Base-by-base conservation (phyloP, 1,140 invertebrate genomes). In the Drosophila obscura region DNA sequence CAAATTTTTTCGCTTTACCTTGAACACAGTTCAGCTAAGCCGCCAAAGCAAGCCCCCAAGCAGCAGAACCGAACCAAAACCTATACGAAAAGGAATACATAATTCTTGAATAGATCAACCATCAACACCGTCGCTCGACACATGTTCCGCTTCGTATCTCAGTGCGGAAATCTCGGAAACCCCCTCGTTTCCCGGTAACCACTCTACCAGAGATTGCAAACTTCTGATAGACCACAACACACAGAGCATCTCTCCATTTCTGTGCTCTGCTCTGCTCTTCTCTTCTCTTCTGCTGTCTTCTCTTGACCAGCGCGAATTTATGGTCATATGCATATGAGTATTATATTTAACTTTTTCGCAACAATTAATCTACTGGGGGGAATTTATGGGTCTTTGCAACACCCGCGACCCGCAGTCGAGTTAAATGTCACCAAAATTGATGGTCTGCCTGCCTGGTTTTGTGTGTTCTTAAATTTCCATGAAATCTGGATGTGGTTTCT, bases 1-100 rank as follows among this genome's bases (percentile, higher is more conserved):
- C 82, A 87, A 85, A 85, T 87, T 81, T 87, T 81, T 61, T 62
- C 55, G 50, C 60, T 67, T 75, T 69, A 67, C 74, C 68, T 85
- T 85, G 81, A 77, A 80, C 49, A 49, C 57, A 46, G 26, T 28
- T 28, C 35, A 45, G 39, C 58, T 49, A 26, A 28, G 55, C 46
- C 41, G 16, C 15, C 13, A 13, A 7, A 43, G 5, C 26, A 7
- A 43, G 5, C 26, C 26, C 26, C 22, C 22, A 22, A 28, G 26
- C 26, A 31, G 39, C 35, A 26, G 22, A 44, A 48, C 49, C 24
- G 39, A 41, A 39, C 44, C 41, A 26, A 49, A 49, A 7, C 26
- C 26, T 28, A 28, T 5, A 46, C 31, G 43, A 35, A 56, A 69
- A 50, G 55, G 68, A 61, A 72, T 72, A 72, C 67, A 31, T 72